Evolutionary conservation across 1,140 invertebrate genomes (phyloP).

Genomic region (Paramacrobiotus metropolitanus): DNA sequence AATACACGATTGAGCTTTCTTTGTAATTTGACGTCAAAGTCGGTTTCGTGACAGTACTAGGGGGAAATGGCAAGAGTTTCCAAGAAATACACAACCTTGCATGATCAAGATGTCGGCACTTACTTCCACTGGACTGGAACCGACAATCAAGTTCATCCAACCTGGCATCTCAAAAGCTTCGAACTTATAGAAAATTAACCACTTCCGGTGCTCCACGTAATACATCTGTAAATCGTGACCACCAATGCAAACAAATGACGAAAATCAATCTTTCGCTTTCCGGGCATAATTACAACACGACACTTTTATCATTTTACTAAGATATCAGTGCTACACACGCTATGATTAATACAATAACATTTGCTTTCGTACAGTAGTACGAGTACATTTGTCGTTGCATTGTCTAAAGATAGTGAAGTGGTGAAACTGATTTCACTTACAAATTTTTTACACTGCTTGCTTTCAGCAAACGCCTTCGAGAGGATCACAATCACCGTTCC

Average conservation of each 20-base stretch:
- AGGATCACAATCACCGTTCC: conserved; percentile 21
- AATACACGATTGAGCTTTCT: neutral
- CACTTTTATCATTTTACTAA: no score
- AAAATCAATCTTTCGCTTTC: no score
- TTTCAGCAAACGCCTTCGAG: conserved; percentile 21
- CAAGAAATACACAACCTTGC: neutral
- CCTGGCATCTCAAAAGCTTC: conserved; percentile 19
- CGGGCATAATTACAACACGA: no score
- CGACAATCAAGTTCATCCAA: conserved; percentile 20
- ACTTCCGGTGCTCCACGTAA: conserved; percentile 25
- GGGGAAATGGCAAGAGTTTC: neutral
- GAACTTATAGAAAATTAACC: conserved; percentile 18
- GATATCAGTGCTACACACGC: no score
- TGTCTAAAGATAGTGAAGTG: no score
- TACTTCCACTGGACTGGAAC: conserved; percentile 15
- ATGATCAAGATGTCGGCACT: neutral
- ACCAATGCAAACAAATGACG: no score
- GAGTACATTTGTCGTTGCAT: no score
- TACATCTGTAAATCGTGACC: conserved; percentile 21
- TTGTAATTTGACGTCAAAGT: neutral
- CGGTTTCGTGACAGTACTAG: neutral
- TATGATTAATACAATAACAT: no score
- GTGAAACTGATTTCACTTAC: no score
- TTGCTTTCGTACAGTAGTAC: no score
- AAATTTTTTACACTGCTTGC: conserved; percentile 23